Evolutionary conservation across 2,797 vertebrate species (phyloP).

Genomic region (Psittacula echo): DNA sequence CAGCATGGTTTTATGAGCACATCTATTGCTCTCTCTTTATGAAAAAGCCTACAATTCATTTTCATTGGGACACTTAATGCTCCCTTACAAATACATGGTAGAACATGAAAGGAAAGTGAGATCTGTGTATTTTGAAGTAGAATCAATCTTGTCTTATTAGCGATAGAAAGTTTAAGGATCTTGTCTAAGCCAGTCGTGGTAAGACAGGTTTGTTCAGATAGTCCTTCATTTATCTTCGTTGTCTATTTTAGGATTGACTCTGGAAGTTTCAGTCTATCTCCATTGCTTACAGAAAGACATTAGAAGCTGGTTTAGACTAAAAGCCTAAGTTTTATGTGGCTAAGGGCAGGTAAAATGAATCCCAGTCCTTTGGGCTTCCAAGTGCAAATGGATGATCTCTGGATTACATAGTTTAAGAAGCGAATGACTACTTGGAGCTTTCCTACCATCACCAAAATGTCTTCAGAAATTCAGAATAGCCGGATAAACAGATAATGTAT

Average conservation of each 20-base stretch:
- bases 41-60: slow-evolving; percentile 42
- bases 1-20: background rate
- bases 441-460: background rate
- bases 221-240: slow-evolving; percentile 4
- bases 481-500: background rate
- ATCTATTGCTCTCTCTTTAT: background rate
- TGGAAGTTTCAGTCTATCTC: background rate
- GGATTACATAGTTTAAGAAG: background rate
- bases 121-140: slow-evolving; percentile 22
- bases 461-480: background rate
- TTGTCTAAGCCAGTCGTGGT: background rate
- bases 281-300: background rate
- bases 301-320: background rate
- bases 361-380: background rate
- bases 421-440: background rate
- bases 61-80: background rate
- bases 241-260: background rate
- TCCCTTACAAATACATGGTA: slow-evolving; percentile 9
- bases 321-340: background rate
- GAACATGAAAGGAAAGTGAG: slow-evolving; percentile 20
- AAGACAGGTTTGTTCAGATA: background rate
- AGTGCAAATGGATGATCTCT: background rate
- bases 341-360: background rate
- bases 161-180: background rate
- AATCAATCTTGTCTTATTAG: slow-evolving; percentile 42